These are phyloP conservation scores for Aspidiotus rigidus DNA, from an alignment of 2,888 invertebrate genomes.

Conservation along the genomic window DNA sequence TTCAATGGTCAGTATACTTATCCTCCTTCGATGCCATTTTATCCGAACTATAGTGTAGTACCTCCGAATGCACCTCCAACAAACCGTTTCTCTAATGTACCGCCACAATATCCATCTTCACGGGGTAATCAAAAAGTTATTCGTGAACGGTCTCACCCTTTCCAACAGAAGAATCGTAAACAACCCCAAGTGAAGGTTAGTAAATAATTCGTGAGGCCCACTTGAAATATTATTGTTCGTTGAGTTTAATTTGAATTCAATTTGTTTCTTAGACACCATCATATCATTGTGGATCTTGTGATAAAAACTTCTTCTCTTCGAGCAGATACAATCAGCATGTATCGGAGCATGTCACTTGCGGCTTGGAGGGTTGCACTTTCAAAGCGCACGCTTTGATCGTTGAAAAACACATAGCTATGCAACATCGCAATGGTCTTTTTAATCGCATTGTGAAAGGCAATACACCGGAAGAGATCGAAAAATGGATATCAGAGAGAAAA, in stretches of 20 bases:
- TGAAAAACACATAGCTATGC: constrained; percentile 68
- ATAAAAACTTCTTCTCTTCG: constrained; percentile 57
- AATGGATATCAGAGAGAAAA: constrained; percentile 74
- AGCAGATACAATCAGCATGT: constrained; percentile 57
- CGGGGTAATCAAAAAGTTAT: too few relatives aligned
- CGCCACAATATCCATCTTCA: too few relatives aligned
- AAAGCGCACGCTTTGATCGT: constrained; percentile 69
- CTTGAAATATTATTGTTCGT: neutral
- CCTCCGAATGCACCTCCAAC: too few relatives aligned
- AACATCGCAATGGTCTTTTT: constrained; percentile 75
- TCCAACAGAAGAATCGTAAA: too few relatives aligned
- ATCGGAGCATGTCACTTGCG: constrained; percentile 67
- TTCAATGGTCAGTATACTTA: too few relatives aligned
- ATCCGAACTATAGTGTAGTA: too few relatives aligned
- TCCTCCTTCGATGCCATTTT: too few relatives aligned
- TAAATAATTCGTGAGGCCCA: neutral
- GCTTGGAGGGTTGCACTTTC: constrained; percentile 70
- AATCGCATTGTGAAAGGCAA: constrained; percentile 63
- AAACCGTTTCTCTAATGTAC: too few relatives aligned
- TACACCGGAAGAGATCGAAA: constrained; percentile 70
- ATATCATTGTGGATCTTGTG: constrained; percentile 70
- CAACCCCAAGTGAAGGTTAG: neutral
- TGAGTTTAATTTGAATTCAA: neutral
- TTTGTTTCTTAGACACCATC: constrained; percentile 37
- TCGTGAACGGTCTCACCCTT: too few relatives aligned